Conservation (phyloP, 2,888 invertebrate species). For the Hirtodrosophila confusa region DNA sequence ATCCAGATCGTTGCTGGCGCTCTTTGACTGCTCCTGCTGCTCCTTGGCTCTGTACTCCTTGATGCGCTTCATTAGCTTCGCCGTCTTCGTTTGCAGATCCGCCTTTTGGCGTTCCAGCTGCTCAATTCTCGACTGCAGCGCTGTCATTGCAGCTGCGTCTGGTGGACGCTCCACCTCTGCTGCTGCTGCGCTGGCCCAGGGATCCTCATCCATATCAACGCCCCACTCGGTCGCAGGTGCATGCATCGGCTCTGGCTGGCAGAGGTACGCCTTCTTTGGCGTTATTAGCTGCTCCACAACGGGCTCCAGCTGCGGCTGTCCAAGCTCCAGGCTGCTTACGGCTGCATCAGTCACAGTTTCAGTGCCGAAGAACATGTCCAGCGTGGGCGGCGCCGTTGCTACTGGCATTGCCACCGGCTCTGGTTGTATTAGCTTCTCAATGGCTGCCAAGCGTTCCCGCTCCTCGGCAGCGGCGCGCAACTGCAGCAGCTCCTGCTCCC, state of each 20-base stretch:
- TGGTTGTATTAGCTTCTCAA: slow-evolving; percentile 58
- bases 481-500: slow-evolving; percentile 53
- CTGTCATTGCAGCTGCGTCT: slow-evolving; percentile 5
- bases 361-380: slow-evolving; percentile 82
- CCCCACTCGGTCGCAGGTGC: slow-evolving; percentile 59
- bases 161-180: slow-evolving; percentile 82
- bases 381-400: slow-evolving; percentile 50
- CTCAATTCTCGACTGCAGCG: slow-evolving; percentile 83
- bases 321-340: slow-evolving; percentile 21
- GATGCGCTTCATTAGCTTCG: slow-evolving; percentile 92
- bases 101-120: slow-evolving; percentile 87
- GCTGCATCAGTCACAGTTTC: slow-evolving; percentile 31
- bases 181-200: slow-evolving; percentile 86
- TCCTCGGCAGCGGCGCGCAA: slow-evolving; percentile 56
- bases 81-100: slow-evolving; percentile 88
- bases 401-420: slow-evolving; percentile 18
- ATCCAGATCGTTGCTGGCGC: slow-evolving; percentile 86
- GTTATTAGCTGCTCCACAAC: slow-evolving; percentile 84
- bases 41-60: slow-evolving; percentile 90
- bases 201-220: slow-evolving; percentile 84
- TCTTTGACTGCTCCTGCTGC: slow-evolving; percentile 18
- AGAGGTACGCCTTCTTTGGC: slow-evolving; percentile 86
- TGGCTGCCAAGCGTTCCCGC: slow-evolving; percentile 60
- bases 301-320: slow-evolving; percentile 63
- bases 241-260: slow-evolving; percentile 80